Percentiles rank a stretch among this genome's conserved stretches.
These are phyloP conservation scores for Dissostichus mawsoni DNA, from an alignment of 2,113 vertebrate genomes.

Conservation along the genomic window DNA sequence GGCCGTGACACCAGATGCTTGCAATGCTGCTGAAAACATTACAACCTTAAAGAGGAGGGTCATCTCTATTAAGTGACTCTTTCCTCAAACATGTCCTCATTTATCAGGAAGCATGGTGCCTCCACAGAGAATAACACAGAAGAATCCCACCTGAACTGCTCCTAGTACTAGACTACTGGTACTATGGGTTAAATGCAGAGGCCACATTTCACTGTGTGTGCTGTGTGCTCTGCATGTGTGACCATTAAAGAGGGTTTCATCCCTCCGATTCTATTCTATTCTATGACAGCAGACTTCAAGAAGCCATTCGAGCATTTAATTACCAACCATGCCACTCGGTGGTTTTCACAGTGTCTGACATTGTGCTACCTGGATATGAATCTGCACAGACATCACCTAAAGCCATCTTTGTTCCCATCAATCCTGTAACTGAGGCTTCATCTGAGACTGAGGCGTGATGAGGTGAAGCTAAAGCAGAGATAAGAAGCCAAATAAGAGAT, in stretches of 20 bases:
- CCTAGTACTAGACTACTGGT: no score
- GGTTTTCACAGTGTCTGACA: slow-evolving; percentile 28
- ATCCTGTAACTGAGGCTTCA: background rate
- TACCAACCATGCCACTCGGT: background rate
- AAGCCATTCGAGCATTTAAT: slow-evolving; percentile 23
- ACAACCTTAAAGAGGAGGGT: no score
- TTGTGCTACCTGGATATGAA: slow-evolving; percentile 10
- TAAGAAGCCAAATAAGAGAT: slow-evolving; percentile 27
- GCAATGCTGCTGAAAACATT: background rate
- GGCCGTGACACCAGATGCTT: background rate
- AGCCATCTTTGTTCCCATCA: background rate
- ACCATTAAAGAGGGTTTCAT: no score
- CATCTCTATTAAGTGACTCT: background rate
- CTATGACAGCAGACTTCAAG: background rate
- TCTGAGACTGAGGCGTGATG: background rate
- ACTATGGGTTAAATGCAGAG: no score
- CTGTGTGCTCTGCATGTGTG: no score
- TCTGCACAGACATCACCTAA: background rate
- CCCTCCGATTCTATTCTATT: no score
- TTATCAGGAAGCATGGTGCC: background rate
- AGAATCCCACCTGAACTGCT: slow-evolving; percentile 1
- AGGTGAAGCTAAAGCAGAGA: background rate
- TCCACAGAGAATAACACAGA: background rate
- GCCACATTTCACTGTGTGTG: no score
- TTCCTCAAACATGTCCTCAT: slow-evolving; percentile 20